phyloP scores from a whole-genome alignment of 1,140 invertebrate species.

The Acromyrmex echinatior region DNA sequence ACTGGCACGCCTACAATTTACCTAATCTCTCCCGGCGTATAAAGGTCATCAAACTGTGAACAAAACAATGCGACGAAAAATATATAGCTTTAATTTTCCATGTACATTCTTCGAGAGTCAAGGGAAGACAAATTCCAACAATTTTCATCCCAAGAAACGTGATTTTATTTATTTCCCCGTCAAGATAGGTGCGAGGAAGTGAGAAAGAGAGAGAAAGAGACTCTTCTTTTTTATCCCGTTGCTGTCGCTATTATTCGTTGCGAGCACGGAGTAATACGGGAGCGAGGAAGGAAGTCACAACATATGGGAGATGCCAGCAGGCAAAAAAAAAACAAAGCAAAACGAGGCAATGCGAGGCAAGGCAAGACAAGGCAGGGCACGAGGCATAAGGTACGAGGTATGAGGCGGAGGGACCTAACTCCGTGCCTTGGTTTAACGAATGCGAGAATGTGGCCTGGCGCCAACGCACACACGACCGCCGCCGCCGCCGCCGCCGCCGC shows the following conservation, averaged over 20 bases:
- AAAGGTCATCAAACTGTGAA: constrained; percentile 55
- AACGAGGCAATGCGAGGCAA: constrained; percentile 59
- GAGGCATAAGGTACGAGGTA: constrained; percentile 70
- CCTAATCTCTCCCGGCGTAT: constrained; percentile 43
- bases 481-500: constrained; percentile 27
- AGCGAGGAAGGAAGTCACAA: constrained; percentile 2
- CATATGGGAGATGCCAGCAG: not conserved
- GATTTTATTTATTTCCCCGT: constrained; percentile 21
- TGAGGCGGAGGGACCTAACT: constrained; percentile 56
- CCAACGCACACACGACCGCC: constrained; percentile 79
- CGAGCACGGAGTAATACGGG: constrained; percentile 40
- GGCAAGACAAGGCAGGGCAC: constrained; percentile 50
- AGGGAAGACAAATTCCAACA: not conserved
- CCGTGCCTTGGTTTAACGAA: constrained; percentile 81
- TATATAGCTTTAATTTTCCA: not conserved
- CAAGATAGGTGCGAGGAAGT: not conserved
- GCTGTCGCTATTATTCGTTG: constrained; percentile 71
- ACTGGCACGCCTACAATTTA: constrained; percentile 42
- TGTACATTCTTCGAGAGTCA: not conserved
- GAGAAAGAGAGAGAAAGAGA: not conserved
- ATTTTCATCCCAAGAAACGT: not conserved
- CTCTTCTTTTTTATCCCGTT: constrained; percentile 3
- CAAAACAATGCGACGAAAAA: constrained; percentile 31
- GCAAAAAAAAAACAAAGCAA: constrained; percentile 1
- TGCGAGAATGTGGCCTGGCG: constrained; percentile 85